Base-by-base conservation (phyloP, 2,888 invertebrate genomes). In the Thecophora atra region DNA sequence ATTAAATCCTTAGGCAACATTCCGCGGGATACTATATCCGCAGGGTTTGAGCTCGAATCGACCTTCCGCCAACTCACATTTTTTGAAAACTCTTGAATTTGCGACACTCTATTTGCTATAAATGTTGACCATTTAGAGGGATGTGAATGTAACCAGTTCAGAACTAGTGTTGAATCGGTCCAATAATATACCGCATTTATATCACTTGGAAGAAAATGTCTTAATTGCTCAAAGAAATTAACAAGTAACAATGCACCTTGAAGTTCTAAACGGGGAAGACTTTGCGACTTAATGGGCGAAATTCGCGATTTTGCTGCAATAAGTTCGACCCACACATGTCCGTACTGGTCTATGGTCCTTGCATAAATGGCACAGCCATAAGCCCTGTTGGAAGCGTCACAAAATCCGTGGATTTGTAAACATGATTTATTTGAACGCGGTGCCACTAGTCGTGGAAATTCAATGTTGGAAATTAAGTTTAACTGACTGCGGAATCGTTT, bases 91-190 rank as follows among this genome's bases (percentile, higher is more conserved):
- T 68, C 51, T 56, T 74, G 74, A 28, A 76, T 73, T 15, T 42
- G n/a, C 42, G 74, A 37, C 0, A 75, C 76, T 15, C 74, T 28
- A 58, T 75, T 74, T 13, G 74, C 69, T 11, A 74, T 71, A 42
- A 75, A 75, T 11, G 75, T 75, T 28, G 64, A 54, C 71, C 62
- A 74, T 26, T 73, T 62, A 30, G 69, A 71, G 13, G 74, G 60
- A 52, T 72, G 71, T 3, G 72, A 71, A 19, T 64, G 21, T 3
- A 74, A 1, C 75, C 73, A 76, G 63, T 28, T 56, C 7, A 75
- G 15, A 19, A 70, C 72, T 8, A 73, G 69, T 2, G 44, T 66
- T 13, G 76, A 74, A 62, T 76, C 73, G 3, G 76, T 75, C 70
- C 69, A 76, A 64, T 67, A 75, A 24, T 44, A 52, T 1, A 72